Evolutionary conservation across 2,888 invertebrate genomes (phyloP).

Genomic region (Aricia artaxerxes): DNA sequence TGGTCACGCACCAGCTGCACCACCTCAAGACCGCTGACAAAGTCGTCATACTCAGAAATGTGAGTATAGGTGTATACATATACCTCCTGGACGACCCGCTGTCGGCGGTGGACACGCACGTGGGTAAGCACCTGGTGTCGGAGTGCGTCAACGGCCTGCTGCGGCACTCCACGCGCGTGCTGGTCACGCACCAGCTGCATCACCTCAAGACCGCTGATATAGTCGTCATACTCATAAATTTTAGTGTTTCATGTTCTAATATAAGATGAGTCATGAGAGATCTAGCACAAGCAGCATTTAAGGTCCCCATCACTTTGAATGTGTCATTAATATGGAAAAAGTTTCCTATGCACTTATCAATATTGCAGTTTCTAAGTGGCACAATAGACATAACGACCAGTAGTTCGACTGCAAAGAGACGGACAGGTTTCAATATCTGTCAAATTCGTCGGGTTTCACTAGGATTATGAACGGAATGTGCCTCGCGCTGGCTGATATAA

Average conservation of each 20-base stretch:
- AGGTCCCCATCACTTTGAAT: background rate
- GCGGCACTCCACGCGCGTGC: slow-evolving; percentile 83
- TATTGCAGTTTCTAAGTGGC: background rate
- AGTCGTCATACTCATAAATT: slow-evolving; percentile 78
- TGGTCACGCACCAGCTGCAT: slow-evolving; percentile 93
- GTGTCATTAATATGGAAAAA: background rate
- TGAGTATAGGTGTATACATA: slow-evolving; percentile 50
- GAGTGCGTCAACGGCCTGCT: slow-evolving; percentile 83
- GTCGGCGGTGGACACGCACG: slow-evolving; percentile 88
- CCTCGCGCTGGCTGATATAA: no score
- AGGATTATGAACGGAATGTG: no score
- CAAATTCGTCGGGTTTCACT: no score
- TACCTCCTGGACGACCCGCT: slow-evolving; percentile 84
- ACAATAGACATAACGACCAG: no score
- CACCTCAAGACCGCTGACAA: slow-evolving; percentile 83
- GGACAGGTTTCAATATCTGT: no score
- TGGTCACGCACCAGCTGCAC: slow-evolving; percentile 92
- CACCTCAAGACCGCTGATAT: slow-evolving; percentile 84
- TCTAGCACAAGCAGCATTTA: background rate
- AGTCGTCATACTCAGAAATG: slow-evolving; percentile 83
- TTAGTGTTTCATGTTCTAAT: slow-evolving; percentile 48
- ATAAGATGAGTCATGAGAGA: background rate
- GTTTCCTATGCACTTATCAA: background rate
- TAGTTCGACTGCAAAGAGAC: no score
- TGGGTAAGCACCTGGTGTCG: slow-evolving; percentile 85